A percentile compares a stretch with the other conserved stretches of the same genome.
Conservation (phyloP, 2,888 invertebrate species). For the Tachina grossa region DNA sequence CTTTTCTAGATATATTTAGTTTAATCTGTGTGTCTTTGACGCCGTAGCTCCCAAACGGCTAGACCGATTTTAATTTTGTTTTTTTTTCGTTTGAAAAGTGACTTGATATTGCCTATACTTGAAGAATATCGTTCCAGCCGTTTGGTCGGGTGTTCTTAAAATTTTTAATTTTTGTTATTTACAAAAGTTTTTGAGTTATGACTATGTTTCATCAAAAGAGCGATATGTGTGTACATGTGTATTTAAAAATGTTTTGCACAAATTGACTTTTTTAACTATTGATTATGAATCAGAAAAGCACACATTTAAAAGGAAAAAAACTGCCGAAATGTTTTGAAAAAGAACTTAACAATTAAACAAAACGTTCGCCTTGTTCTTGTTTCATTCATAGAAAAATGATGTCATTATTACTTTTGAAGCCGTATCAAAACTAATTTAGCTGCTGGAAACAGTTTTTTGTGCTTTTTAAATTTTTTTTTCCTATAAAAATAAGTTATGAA, state of each 20-base stretch:
- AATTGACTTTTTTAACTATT: background rate
- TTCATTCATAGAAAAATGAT: conserved; percentile 42
- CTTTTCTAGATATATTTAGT: no score
- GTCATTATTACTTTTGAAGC: conserved; percentile 42
- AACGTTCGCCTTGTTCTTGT: background rate
- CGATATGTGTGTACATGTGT: background rate
- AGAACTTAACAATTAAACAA: conserved; percentile 8
- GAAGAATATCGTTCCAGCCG: no score
- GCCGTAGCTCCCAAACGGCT: no score
- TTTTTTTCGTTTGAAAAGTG: no score
- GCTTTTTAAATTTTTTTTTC: background rate
- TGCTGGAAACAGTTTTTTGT: conserved; percentile 23
- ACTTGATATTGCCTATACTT: no score
- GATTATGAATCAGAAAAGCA: conserved; percentile 31
- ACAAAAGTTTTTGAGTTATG: no score
- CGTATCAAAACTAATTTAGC: conserved; percentile 17
- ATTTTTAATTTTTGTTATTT: no score
- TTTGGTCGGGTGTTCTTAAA: no score
- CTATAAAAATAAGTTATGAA: background rate
- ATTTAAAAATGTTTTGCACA: background rate
- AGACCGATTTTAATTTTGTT: no score
- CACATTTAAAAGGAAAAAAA: background rate
- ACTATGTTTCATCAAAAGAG: no score
- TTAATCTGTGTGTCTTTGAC: no score
- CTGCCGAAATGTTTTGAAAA: background rate